These are phyloP conservation scores for Luffia ferchaultella DNA, from an alignment of 2,888 invertebrate genomes.

Conservation along the genomic window DNA sequence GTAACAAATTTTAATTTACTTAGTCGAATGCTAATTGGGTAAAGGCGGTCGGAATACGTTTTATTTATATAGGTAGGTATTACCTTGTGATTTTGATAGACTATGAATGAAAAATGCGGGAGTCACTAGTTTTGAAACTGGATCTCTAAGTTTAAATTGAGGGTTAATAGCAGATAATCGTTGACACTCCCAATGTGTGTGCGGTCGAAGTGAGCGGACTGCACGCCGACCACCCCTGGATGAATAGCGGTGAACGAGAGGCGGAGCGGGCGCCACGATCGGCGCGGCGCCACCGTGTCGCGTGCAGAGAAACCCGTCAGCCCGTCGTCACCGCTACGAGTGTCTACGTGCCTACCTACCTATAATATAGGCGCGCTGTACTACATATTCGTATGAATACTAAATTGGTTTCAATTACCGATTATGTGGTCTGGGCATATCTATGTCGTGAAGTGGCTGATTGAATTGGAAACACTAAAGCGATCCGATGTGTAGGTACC, in stretches of 20 bases:
- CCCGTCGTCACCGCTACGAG: not conserved
- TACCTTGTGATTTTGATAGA: no score
- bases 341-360: no score
- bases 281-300: constrained; percentile 57
- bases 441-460: no score
- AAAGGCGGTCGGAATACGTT: no score
- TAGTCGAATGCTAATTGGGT: not conserved
- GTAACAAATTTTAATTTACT: not conserved
- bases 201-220: not conserved
- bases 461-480: no score
- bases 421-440: not conserved
- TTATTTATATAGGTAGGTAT: no score
- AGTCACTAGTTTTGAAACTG: no score
- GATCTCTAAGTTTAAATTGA: no score
- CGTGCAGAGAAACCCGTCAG: constrained; percentile 27
- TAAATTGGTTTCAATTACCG: not conserved
- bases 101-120: no score
- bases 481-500: no score
- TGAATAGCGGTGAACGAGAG: not conserved
- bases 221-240: not conserved
- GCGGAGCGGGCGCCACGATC: constrained; percentile 14
- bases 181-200: not conserved
- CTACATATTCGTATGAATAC: not conserved
- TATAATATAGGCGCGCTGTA: not conserved
- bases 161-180: no score